Evolutionary conservation across 2,888 invertebrate species (phyloP).

Genomic region (Synanthedon andrenaeformis): DNA sequence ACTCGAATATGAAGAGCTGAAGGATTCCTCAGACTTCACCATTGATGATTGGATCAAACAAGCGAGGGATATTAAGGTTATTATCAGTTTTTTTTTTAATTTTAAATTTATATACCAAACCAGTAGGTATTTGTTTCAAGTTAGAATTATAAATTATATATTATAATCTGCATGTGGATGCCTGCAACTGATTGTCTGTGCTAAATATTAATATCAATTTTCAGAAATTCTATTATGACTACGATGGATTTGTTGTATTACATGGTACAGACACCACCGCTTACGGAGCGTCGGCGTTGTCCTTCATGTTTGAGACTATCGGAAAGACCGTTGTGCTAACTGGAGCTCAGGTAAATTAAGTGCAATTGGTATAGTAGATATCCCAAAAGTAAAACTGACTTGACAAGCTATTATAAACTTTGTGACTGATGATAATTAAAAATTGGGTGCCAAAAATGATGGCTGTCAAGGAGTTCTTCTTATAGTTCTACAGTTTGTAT

Average conservation of each 20-base stretch:
- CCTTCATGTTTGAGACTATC: constrained; percentile 95
- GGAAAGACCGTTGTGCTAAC: constrained; percentile 95
- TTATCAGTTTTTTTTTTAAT: neutral
- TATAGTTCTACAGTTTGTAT: no score
- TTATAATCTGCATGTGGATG: no score
- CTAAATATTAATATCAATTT: constrained; percentile 6
- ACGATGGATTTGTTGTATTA: constrained; percentile 93
- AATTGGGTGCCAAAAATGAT: no score
- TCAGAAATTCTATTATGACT: constrained; percentile 82
- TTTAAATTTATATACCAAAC: no score
- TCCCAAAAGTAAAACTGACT: no score
- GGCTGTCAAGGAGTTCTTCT: no score
- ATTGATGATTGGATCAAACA: constrained; percentile 91
- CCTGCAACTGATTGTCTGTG: no score
- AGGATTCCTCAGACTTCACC: constrained; percentile 96
- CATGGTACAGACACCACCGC: constrained; percentile 97
- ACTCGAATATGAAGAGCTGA: constrained; percentile 87
- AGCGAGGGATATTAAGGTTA: constrained; percentile 87
- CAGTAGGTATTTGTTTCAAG: no score
- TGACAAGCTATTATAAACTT: no score
- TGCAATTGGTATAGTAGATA: no score
- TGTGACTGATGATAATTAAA: no score
- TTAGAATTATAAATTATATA: no score
- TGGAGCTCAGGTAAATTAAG: constrained; percentile 80
- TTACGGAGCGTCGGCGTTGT: constrained; percentile 94